Conservation (phyloP, 2,113 vertebrate species). For the Nanorana parkeri region DNA sequence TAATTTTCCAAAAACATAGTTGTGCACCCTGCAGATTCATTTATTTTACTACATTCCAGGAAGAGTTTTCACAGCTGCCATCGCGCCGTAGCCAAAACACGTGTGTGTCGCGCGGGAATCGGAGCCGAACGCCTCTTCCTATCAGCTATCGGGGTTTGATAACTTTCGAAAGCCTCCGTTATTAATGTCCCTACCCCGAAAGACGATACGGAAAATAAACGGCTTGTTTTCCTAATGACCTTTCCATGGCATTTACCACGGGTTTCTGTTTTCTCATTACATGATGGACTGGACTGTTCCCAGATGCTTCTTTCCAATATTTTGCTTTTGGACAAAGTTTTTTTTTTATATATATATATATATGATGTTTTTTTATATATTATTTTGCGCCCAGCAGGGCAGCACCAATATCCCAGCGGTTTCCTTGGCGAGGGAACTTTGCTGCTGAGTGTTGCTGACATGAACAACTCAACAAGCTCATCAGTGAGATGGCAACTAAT, state of each 20-base stretch:
- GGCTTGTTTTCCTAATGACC: not conserved
- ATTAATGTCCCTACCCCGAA: not conserved
- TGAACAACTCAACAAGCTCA: no score
- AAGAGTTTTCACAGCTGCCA: constrained; percentile 53
- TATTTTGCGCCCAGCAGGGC: not conserved
- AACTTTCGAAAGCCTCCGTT: not conserved
- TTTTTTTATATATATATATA: no score
- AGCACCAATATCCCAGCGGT: not conserved
- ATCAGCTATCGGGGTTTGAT: constrained; percentile 32
- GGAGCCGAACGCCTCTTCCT: constrained; percentile 13
- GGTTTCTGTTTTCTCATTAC: not conserved
- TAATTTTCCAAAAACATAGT: constrained; percentile 44
- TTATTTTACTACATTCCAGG: constrained; percentile 54
- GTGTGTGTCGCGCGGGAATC: constrained; percentile 15
- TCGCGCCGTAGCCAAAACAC: constrained; percentile 39
- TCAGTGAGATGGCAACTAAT: no score
- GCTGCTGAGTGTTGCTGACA: no score
- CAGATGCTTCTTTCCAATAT: not conserved
- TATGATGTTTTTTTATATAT: no score
- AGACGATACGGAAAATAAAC: no score
- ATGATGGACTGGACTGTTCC: not conserved
- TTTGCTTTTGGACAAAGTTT: not conserved
- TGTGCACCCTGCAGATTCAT: constrained; percentile 50
- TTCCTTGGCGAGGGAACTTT: not conserved
- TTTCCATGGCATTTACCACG: not conserved